Conservation (phyloP, 1,140 invertebrate species). For the Nomia melanderi region DNA sequence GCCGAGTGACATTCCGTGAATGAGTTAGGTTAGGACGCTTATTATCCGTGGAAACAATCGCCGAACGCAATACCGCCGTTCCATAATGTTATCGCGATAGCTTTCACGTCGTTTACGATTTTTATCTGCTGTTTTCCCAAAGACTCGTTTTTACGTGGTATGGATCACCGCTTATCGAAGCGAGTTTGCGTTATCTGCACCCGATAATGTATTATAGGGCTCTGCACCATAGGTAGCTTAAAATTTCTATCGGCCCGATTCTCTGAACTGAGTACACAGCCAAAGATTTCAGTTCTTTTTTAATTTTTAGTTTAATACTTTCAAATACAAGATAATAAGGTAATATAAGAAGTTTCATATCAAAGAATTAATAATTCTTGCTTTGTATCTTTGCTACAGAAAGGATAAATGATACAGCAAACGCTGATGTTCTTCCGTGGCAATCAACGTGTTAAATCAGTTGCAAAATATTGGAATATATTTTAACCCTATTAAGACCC, state of each 20-base stretch:
- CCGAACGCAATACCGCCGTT: constrained; percentile 59
- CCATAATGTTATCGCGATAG: constrained; percentile 33
- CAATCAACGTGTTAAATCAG: no score
- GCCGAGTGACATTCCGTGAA: constrained; percentile 14
- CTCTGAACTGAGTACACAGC: neutral
- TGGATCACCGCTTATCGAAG: neutral
- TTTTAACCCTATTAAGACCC: no score
- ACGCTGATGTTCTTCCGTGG: no score
- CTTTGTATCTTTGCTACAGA: no score
- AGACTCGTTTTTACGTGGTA: neutral
- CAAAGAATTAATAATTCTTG: no score
- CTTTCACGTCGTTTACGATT: neutral
- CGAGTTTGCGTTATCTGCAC: neutral
- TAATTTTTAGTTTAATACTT: no score
- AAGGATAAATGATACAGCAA: no score
- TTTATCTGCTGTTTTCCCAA: neutral
- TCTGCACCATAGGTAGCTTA: neutral
- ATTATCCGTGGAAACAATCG: constrained; percentile 44
- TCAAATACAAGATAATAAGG: no score
- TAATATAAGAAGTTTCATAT: no score
- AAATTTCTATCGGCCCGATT: neutral
- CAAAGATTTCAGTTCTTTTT: no score
- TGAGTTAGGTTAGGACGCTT: constrained; percentile 32
- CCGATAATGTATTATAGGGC: constrained; percentile 20
- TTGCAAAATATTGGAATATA: no score